phyloP scores from a whole-genome alignment of 1,140 invertebrate genomes.

The Leptestheria dahalacensis region DNA sequence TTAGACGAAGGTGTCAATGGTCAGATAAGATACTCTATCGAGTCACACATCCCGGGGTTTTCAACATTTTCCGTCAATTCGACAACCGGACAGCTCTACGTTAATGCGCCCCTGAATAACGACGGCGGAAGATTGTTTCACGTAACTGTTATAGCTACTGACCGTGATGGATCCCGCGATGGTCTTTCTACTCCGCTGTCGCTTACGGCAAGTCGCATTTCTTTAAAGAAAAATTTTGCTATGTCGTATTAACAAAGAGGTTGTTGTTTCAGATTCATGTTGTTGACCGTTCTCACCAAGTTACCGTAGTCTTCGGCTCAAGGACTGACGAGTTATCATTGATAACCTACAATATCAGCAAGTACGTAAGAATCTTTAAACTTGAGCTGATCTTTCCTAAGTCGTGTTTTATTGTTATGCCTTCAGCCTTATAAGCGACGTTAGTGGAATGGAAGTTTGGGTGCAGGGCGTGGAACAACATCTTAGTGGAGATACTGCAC shows the following conservation, averaged over 20 bases:
- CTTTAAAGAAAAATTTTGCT: no score
- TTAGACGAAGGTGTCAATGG: constrained; percentile 53
- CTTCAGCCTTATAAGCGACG: neutral
- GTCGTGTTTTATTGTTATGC: neutral
- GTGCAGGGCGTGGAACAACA: neutral
- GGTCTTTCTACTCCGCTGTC: constrained; percentile 68
- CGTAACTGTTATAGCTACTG: constrained; percentile 76
- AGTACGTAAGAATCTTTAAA: neutral
- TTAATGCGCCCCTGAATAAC: constrained; percentile 32
- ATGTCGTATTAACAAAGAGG: no score
- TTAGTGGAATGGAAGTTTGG: neutral
- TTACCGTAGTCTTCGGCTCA: constrained; percentile 56
- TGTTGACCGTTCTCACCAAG: constrained; percentile 58
- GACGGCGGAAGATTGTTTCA: constrained; percentile 56
- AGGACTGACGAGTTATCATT: constrained; percentile 24
- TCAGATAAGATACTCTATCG: constrained; percentile 26
- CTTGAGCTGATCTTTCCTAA: neutral
- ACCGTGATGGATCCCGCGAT: constrained; percentile 54
- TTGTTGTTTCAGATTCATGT: constrained; percentile 72
- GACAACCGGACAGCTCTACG: neutral
- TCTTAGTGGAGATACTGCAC: neutral
- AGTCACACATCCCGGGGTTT: neutral
- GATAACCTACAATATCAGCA: neutral
- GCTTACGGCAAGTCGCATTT: constrained; percentile 39
- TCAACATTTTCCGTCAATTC: neutral